Base-by-base conservation (phyloP, 2,797 vertebrate genomes). In the Triplophysa bombifrons region DNA sequence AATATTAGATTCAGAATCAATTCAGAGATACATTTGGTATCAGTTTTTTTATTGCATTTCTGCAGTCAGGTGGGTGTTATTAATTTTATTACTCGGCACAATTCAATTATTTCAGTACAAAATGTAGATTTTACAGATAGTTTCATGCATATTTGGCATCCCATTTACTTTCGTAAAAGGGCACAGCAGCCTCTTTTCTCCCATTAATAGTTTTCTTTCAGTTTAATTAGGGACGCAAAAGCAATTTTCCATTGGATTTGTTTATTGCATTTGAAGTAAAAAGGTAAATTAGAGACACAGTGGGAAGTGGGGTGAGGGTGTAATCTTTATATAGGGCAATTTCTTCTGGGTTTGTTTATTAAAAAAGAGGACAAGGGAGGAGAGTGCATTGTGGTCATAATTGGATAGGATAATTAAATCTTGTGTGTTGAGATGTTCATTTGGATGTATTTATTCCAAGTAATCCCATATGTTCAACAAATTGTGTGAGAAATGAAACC, bases 251-350 rank as follows among this genome's bases (percentile, higher is more conserved):
- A 58, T 76, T 81, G 85, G 81, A 89, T 67, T 70, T 78, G 86
- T 88, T 90, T 78, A 91, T 89, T 41, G 41, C 88, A 86, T 50
- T 17, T 34, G 80, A 72, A 86, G 81, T 87, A 84, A 91, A 88
- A 82, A 84, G 34, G 84, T 81, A 85, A 86, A 86, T 90, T 89
- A 68, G 86, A 81, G 86, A 63, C 51, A 34, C 60, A 63, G 60
- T 63, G 5, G 58, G 25, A 17, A 25, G 58, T 58, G 11, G 55
- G 8, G 51, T 81, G 76, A 68, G 64, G 71, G 11, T 74, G 77
- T 68, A 46, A 85, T 77, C 84, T 85, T 88, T 66, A 67, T 64
- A 56, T 1, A 58, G 58, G 82, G 71, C 75, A 83, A 70, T 74
- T 72, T 85, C 51, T 76, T 84, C 86, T 67, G 63, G 41, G 60